phyloP scores from a whole-genome alignment of 2,888 invertebrate species.

The Ganaspis brasiliensis region DNA sequence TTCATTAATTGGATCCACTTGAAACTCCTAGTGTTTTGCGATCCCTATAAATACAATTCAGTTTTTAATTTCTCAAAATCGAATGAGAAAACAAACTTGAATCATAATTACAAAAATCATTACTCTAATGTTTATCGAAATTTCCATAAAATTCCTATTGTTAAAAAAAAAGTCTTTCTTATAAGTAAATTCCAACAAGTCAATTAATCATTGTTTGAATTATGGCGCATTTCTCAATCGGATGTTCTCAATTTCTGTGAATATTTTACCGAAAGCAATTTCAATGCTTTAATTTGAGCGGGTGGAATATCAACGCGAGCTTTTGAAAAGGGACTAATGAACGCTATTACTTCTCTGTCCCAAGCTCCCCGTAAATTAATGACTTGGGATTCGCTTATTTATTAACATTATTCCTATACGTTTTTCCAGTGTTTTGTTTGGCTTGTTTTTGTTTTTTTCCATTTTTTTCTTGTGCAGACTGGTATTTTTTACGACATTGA shows the following conservation, averaged over 20 bases:
- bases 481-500: not conserved
- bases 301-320: slow-evolving; percentile 10
- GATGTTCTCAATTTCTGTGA: slow-evolving; percentile 25
- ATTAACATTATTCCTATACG: slow-evolving; percentile 19
- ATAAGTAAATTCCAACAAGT: no score
- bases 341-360: slow-evolving; percentile 20
- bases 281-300: slow-evolving; percentile 19
- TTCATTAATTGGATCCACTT: no score
- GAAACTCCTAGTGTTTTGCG: no score
- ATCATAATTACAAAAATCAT: no score
- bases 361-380: slow-evolving; percentile 2
- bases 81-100: no score
- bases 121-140: no score
- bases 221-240: slow-evolving; percentile 47
- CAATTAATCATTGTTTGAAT: slow-evolving; percentile 27
- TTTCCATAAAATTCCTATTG: no score
- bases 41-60: no score
- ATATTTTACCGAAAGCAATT: slow-evolving; percentile 25
- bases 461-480: not conserved
- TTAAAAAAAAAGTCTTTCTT: no score
- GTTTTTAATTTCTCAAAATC: no score
- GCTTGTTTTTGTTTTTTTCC: not conserved
- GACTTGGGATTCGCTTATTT: slow-evolving; percentile 17
- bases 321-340: slow-evolving; percentile 35
- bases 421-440: not conserved